phyloP scores from a whole-genome alignment of 2,113 vertebrate species.

The Tragelaphus strepsiceros region DNA sequence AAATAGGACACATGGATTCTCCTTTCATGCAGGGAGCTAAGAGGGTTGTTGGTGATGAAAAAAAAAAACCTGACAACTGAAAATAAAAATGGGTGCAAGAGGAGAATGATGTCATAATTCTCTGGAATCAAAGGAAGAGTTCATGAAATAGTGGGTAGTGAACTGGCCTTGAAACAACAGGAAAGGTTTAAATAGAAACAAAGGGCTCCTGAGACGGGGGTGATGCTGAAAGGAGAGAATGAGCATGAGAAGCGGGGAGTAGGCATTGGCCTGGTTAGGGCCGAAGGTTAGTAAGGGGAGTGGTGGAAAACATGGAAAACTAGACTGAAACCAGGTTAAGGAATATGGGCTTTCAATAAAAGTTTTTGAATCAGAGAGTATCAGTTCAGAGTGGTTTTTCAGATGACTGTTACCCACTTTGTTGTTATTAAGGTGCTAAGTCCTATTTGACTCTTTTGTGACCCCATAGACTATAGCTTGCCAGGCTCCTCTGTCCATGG shows the following conservation, averaged over 20 bases:
- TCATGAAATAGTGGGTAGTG: neutral
- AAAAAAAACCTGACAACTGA: neutral
- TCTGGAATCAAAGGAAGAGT: neutral
- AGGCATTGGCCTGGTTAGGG: neutral
- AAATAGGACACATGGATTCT: neutral
- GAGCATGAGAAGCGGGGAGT: neutral
- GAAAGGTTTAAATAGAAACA: neutral
- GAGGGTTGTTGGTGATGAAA: neutral
- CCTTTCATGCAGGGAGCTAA: neutral
- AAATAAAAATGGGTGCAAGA: neutral
- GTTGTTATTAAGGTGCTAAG: neutral
- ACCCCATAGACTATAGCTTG: neutral
- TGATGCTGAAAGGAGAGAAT: no score
- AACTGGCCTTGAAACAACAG: neutral
- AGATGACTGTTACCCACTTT: neutral
- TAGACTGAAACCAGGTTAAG: neutral
- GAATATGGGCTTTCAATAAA: neutral
- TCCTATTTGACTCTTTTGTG: neutral
- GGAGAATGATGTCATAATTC: neutral
- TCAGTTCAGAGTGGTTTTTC: neutral
- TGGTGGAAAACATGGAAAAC: neutral
- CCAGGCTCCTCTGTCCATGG: neutral
- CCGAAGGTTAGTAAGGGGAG: neutral
- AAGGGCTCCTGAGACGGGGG: neutral
- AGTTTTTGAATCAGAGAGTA: neutral